Evolutionary conservation across 2,113 vertebrate species (phyloP), one percentile per base, ranked within the genome.

Genomic region (Strix aluco): DNA sequence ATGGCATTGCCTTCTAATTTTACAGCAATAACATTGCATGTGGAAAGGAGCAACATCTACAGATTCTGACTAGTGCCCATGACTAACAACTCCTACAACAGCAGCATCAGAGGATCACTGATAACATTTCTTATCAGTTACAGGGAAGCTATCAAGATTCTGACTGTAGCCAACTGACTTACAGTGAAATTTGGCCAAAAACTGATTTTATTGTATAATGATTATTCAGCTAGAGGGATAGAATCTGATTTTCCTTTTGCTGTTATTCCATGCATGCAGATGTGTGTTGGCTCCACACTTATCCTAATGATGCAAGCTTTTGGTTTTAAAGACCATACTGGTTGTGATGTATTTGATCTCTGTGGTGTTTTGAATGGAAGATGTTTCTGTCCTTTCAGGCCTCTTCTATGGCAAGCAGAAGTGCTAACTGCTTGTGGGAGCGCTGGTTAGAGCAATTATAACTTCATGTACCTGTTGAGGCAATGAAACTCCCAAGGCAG

Each of bases 401-500:
- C 20, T 75, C 44, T 93, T 81, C n/a, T n/a, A 15, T 5, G 55
- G 55, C 36, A 86, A 93, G 36, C 6, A 63, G 54, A 94, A 95
- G 47, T 47, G 26, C 61, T 88, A 89, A 61, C 58, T 90, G 47
- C 66, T 91, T 51, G 72, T 63, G 73, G 59, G 82, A 93, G 88
- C 65, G 61, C 82, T 92, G 82, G 89, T 95, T 85, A 97, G 47
- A 82, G 47, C 67, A 86, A 87, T 95, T 96, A 87, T 58, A 95
- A 93, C 86, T 94, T 87, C 87, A 85, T 14, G 62, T 81, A 94
- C 79, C 87, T 95, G 71, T 84, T 91, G 73, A 83, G n/a, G 55
- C 52, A 85, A 79, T 21, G 72, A 82, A 94, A 80, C 42, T 95
- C 89, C 79, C 16, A 1, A 86, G 78, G 72, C 23, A 54, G 81